Conservation (phyloP, 2,113 vertebrate species). For the Clinocottus analis region DNA sequence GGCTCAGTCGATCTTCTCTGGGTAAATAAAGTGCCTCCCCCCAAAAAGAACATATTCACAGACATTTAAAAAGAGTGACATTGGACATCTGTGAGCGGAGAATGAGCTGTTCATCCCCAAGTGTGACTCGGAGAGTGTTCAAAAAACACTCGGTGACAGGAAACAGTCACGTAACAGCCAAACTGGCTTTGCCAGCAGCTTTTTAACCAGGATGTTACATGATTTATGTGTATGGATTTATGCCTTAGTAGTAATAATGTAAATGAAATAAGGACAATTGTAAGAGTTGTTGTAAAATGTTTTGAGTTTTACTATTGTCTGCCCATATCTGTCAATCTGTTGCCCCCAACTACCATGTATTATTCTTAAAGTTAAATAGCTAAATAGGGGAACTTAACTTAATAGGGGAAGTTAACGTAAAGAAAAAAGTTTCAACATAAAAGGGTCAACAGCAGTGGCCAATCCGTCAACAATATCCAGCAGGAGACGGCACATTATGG, state of each 20-base stretch:
- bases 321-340: neutral
- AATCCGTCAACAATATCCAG: neutral
- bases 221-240: no score
- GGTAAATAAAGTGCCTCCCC: slow-evolving; percentile 11
- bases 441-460: no score
- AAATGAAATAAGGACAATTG: neutral
- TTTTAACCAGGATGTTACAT: neutral
- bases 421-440: neutral
- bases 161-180: neutral
- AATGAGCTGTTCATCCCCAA: slow-evolving; percentile 7
- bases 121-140: neutral
- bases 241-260: no score
- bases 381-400: no score
- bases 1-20: neutral
- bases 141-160: neutral
- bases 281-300: neutral
- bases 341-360: no score
- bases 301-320: neutral
- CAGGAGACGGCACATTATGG: neutral
- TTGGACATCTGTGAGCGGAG: slow-evolving; percentile 23
- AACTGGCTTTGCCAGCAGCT: neutral
- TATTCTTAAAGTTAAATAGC: no score
- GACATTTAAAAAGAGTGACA: slow-evolving; percentile 27
- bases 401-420: no score
- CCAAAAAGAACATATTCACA: neutral